Conservation (phyloP, 2,113 vertebrate species). For the Gymnorhina tibicen region DNA sequence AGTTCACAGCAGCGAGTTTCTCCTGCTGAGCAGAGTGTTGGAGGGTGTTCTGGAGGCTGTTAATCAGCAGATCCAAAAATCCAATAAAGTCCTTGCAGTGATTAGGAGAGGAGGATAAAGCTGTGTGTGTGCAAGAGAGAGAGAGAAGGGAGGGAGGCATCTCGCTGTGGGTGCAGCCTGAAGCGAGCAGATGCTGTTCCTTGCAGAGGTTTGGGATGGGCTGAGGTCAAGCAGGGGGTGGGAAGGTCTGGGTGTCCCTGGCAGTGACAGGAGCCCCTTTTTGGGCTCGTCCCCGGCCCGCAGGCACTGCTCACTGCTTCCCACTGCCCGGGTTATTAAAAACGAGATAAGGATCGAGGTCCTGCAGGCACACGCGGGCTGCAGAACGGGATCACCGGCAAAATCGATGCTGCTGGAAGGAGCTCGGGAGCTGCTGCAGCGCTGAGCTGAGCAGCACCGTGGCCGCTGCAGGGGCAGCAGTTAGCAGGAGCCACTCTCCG, state of each 20-base stretch:
- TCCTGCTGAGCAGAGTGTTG: not conserved
- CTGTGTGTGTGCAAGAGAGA: not conserved
- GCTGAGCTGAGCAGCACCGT: not conserved
- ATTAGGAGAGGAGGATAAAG: not conserved
- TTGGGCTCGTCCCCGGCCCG: not conserved
- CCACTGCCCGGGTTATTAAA: not conserved
- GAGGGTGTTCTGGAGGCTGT: not conserved
- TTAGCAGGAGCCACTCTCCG: not conserved
- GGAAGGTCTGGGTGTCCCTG: not conserved
- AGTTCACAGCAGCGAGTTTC: not conserved
- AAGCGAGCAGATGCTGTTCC: not conserved
- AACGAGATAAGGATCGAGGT: not conserved
- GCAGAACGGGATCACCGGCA: not conserved
- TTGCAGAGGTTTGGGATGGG: not conserved
- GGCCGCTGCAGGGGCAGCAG: not conserved
- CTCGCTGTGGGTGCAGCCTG: not conserved
- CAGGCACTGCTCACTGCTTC: fast-evolving
- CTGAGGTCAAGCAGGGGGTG: fast-evolving
- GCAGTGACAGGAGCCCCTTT: not conserved
- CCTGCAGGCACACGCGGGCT: not conserved
- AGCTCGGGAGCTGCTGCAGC: not conserved
- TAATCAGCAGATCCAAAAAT: not conserved
- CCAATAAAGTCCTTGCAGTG: not conserved
- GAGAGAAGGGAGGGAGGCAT: not conserved
- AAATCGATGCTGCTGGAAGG: conserved; percentile 4